Conservation (phyloP, 2,888 invertebrate genomes). For the Drosophila barbarae region DNA sequence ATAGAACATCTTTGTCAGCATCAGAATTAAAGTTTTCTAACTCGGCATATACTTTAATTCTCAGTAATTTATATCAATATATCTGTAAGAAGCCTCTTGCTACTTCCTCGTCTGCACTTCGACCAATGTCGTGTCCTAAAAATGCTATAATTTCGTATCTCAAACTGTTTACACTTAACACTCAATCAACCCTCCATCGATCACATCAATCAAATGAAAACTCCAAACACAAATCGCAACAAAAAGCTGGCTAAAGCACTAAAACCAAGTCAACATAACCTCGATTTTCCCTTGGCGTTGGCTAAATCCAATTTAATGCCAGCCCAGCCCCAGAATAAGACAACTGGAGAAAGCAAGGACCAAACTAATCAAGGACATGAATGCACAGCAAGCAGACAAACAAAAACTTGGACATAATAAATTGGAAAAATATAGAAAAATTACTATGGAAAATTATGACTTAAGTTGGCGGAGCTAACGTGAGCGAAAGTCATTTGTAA, state of each 20-base stretch:
- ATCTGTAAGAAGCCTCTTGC: too few relatives aligned
- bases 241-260: slow-evolving; percentile 56
- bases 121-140: background rate
- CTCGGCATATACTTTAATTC: background rate
- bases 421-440: slow-evolving; percentile 53
- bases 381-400: slow-evolving; percentile 27
- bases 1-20: background rate
- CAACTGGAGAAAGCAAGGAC: slow-evolving; percentile 15
- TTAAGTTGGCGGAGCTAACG: slow-evolving; percentile 58
- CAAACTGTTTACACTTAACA: slow-evolving; percentile 44
- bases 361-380: slow-evolving; percentile 55
- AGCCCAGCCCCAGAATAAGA: slow-evolving; percentile 2
- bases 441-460: slow-evolving; percentile 70
- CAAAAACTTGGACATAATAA: slow-evolving; percentile 49
- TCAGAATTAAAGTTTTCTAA: too few relatives aligned
- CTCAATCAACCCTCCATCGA: slow-evolving; percentile 56
- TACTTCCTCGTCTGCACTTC: background rate
- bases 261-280: slow-evolving; percentile 64
- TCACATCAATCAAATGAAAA: slow-evolving; percentile 51
- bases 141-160: slow-evolving; percentile 13
- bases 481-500: slow-evolving; percentile 63
- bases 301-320: slow-evolving; percentile 45
- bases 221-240: slow-evolving; percentile 26
- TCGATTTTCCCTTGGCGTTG: slow-evolving; percentile 55
- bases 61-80: background rate